Evolutionary conservation across 2,888 invertebrate species (phyloP).

Genomic region (Eristalinus sepulchralis): DNA sequence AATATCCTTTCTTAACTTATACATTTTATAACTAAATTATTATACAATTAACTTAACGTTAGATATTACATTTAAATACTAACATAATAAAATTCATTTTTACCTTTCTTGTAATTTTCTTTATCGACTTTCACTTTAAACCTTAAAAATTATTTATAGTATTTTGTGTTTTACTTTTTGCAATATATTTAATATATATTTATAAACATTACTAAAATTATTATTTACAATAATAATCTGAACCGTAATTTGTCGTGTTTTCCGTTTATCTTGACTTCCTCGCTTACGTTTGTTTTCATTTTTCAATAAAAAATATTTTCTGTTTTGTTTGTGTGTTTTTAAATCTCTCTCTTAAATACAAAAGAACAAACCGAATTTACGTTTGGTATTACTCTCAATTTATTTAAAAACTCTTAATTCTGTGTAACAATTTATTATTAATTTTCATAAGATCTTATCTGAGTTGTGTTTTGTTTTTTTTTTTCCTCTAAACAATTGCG

Average conservation of each 20-base stretch:
- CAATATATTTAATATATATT: conserved; percentile 67
- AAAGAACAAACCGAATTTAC: conserved; percentile 57
- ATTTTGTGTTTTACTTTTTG: conserved; percentile 53
- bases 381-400: conserved; percentile 7
- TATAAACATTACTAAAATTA: conserved; percentile 71
- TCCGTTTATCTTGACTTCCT: conserved; percentile 25
- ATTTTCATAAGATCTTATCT: neutral
- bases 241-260: conserved; percentile 44
- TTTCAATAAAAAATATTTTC: conserved; percentile 29
- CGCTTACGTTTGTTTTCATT: neutral
- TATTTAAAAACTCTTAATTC: conserved; percentile 43
- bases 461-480: conserved; percentile 30
- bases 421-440: conserved; percentile 56
- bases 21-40: conserved; percentile 63
- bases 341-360: conserved; percentile 67
- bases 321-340: conserved; percentile 12
- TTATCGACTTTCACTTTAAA: conserved; percentile 34
- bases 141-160: conserved; percentile 64
- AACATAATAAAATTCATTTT: conserved; percentile 70
- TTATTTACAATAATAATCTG: conserved; percentile 70
- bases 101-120: conserved; percentile 44
- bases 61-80: conserved; percentile 64
- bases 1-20: conserved; percentile 69
- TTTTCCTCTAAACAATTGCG: conserved; percentile 5
- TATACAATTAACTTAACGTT: conserved; percentile 63